Percentiles rank a stretch among this genome's conserved stretches.
These are phyloP conservation scores for Drosophila kuntzei DNA, from an alignment of 2,888 invertebrate species.

Conservation along the genomic window DNA sequence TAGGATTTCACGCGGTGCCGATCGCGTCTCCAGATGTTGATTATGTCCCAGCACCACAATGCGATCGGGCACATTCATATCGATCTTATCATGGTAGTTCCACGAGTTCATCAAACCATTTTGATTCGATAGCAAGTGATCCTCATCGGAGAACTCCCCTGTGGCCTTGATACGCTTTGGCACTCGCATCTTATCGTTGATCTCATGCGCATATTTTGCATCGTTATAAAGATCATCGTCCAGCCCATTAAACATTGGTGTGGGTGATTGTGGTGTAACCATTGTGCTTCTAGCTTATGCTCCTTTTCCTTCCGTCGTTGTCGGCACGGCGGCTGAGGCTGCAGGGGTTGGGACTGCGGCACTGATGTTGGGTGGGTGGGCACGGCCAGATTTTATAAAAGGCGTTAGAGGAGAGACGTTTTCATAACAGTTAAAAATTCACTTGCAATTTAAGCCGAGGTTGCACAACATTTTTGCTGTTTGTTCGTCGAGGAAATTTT, in stretches of 20 bases:
- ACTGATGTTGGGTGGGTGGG: slow-evolving; percentile 9
- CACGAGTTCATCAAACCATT: slow-evolving; percentile 87
- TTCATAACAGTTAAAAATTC: slow-evolving; percentile 64
- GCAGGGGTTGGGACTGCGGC: slow-evolving; percentile 22
- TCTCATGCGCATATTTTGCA: slow-evolving; percentile 90
- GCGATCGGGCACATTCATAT: slow-evolving; percentile 97
- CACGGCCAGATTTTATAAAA: slow-evolving; percentile 28
- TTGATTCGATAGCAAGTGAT: slow-evolving; percentile 88
- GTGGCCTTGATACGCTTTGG: slow-evolving; percentile 92
- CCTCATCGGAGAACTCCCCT: slow-evolving; percentile 89
- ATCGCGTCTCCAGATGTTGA: slow-evolving; percentile 89
- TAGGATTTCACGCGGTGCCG: slow-evolving; percentile 94
- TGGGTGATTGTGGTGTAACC: slow-evolving; percentile 88
- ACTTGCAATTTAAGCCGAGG: slow-evolving; percentile 58
- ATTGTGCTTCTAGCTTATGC: slow-evolving; percentile 81
- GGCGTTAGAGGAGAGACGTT: slow-evolving; percentile 68
- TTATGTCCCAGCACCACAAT: slow-evolving; percentile 95
- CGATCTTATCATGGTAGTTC: slow-evolving; percentile 91
- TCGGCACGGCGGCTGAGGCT: slow-evolving; percentile 4
- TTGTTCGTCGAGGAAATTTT: slow-evolving; percentile 25
- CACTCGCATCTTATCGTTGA: slow-evolving; percentile 93
- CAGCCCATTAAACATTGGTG: slow-evolving; percentile 87
- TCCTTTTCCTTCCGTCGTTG: slow-evolving; percentile 1
- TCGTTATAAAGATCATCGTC: slow-evolving; percentile 88
- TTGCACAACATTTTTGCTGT: slow-evolving; percentile 66